Evolutionary conservation across 1,140 invertebrate species (phyloP), one percentile per base, ranked within the genome.

Genomic region (Bombus impatiens): DNA sequence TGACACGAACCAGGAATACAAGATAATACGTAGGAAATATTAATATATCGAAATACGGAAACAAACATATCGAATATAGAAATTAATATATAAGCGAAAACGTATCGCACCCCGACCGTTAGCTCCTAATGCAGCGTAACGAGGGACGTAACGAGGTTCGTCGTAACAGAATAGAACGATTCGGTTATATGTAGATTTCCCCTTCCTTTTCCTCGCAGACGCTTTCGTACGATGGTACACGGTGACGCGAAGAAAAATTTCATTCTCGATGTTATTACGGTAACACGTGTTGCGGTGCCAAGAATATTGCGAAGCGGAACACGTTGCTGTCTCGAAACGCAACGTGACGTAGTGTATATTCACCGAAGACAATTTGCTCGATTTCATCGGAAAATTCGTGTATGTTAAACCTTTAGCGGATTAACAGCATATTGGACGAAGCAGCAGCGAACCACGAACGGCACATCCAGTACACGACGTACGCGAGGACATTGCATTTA

Each of bases 401-500:
- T 18, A 47, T 28, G 18, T 12, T 35, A 25, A 25, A 13, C 10
- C n/a, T 6, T 12, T 13, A 10, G 74, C 3, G 32, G 59, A 42
- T 74, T 72, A 59, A 35, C 68, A 0, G 37, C 12, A 12, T 8
- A 32, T 15, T 13, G 25, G 32, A 37, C 13, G 18, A 6, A 40
- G 35, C 59, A 47, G 57, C n/a, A 47, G 28, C 9, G 25, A 57
- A 28, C 32, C 47, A 32, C 32, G 25, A 25, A 75, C 22, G 32
- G 40, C 0, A n/a, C 13, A n/a, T 70, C 28, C 40, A 40, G 15
- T 37, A 18, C 18, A 40, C 22, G 8, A 37, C 37, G 10, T 25
- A 82, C 59, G 22, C n/a, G 12, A 15, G 4, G 42, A 78, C 57
- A 74, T 71, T 74, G 82, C 35, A 68, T 87, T 84, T 87, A 84